Evolutionary conservation across 2,888 invertebrate genomes (phyloP).

Genomic region (Laspeyria flexula): DNA sequence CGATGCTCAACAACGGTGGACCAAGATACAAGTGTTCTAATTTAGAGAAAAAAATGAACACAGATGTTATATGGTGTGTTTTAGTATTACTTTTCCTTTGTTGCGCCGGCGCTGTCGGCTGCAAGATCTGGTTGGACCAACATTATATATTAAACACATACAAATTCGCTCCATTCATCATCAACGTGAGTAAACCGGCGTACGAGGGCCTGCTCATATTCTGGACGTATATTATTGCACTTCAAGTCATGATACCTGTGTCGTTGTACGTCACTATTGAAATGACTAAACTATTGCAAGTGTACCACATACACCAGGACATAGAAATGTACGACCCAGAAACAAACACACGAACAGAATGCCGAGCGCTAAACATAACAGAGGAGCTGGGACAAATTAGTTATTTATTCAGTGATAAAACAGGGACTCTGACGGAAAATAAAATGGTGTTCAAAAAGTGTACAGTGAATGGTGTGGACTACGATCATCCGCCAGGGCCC

Average conservation of each 20-base stretch:
- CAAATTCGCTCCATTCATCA: slow-evolving; percentile 89
- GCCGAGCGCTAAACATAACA: slow-evolving; percentile 97
- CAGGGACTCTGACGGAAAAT: slow-evolving; percentile 98
- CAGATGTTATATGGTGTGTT: slow-evolving; percentile 98
- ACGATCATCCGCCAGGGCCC: slow-evolving; percentile 92
- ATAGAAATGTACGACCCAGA: slow-evolving; percentile 93
- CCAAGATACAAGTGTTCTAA: slow-evolving; percentile 97
- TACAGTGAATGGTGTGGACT: slow-evolving; percentile 95
- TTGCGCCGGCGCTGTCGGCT: slow-evolving; percentile 95
- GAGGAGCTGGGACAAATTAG: slow-evolving; percentile 97
- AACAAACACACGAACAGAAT: slow-evolving; percentile 91
- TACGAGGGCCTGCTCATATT: slow-evolving; percentile 95
- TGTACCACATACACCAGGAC: slow-evolving; percentile 97
- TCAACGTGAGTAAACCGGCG: slow-evolving; percentile 86
- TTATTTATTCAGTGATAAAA: slow-evolving; percentile 98
- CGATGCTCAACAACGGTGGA: slow-evolving; percentile 98
- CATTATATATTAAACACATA: slow-evolving; percentile 73
- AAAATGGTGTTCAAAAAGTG: slow-evolving; percentile 98
- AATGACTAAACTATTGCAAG: slow-evolving; percentile 97
- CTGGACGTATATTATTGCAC: slow-evolving; percentile 97
- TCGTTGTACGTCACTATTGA: slow-evolving; percentile 98
- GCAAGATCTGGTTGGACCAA: slow-evolving; percentile 93
- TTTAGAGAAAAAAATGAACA: slow-evolving; percentile 97
- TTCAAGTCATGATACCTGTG: slow-evolving; percentile 98
- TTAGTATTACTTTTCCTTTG: slow-evolving; percentile 95